Evolutionary conservation across 2,888 invertebrate species (phyloP).

Genomic region (Xestia rhomboidea): DNA sequence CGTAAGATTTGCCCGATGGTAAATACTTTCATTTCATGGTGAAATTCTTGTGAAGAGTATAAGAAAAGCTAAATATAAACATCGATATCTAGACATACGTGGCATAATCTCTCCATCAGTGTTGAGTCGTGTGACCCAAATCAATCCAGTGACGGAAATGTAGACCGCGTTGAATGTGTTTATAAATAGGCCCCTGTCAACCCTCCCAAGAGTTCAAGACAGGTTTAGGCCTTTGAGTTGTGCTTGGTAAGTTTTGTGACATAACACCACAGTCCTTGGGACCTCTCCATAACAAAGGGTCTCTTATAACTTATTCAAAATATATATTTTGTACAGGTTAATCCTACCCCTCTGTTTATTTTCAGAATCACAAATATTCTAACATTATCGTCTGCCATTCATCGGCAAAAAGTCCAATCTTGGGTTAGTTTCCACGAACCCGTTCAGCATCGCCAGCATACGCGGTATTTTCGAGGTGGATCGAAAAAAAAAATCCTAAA

Average conservation of each 20-base stretch:
- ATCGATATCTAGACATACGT: neutral
- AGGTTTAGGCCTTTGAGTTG: neutral
- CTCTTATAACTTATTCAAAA: neutral
- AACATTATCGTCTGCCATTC: neutral
- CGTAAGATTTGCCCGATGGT: neutral
- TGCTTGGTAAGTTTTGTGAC: slow-evolving; percentile 21
- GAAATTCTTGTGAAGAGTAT: neutral
- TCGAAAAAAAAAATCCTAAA: neutral
- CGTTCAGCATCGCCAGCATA: neutral
- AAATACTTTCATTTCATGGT: neutral
- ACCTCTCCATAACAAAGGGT: neutral
- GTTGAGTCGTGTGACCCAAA: slow-evolving; percentile 10
- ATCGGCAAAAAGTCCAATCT: neutral
- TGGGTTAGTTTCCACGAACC: neutral
- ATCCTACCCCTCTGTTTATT: neutral
- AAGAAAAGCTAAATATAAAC: neutral
- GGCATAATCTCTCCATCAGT: neutral
- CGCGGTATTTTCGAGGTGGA: neutral
- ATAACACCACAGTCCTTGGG: neutral
- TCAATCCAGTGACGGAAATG: slow-evolving; percentile 4
- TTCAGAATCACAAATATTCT: neutral
- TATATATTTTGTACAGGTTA: neutral
- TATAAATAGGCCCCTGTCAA: slow-evolving; percentile 15
- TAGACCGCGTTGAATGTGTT: slow-evolving; percentile 2
- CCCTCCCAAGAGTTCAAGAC: neutral